Percentiles rank a stretch among this genome's conserved stretches.
These are phyloP conservation scores for Galleria mellonella DNA, from an alignment of 1,140 invertebrate genomes.

Conservation along the genomic window DNA sequence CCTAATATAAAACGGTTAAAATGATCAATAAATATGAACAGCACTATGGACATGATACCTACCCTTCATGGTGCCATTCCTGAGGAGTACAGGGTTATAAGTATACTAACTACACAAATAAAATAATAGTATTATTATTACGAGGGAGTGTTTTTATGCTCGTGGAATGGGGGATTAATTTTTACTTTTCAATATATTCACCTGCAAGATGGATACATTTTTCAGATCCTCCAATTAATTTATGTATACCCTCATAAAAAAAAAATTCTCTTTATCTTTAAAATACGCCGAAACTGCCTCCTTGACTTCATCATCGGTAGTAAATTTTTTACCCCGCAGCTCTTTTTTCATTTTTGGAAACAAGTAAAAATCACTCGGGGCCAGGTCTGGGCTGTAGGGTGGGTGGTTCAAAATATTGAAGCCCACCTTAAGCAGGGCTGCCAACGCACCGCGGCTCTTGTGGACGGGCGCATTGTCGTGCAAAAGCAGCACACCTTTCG, in stretches of 20 bases:
- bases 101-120: no score
- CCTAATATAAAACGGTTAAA: no score
- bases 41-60: no score
- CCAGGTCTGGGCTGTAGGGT: conserved; percentile 5
- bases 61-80: no score
- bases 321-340: not conserved
- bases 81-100: no score
- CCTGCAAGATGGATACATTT: not conserved
- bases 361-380: conserved; percentile 4
- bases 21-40: no score
- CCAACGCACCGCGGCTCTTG: conserved; percentile 23
- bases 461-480: conserved; percentile 51
- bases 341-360: conserved; percentile 7
- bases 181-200: no score
- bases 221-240: conserved; percentile 1
- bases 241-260: conserved; percentile 2
- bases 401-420: conserved; percentile 4
- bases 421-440: conserved; percentile 22
- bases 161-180: no score
- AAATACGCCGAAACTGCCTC: conserved; percentile 5
- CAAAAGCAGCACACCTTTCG: conserved; percentile 33
- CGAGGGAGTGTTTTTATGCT: no score
- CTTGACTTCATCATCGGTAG: conserved; percentile 7
- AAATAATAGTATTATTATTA: no score
- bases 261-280: conserved; percentile 1